Percentiles rank a stretch among this genome's conserved stretches.
Evolutionary conservation across 2,113 vertebrate species (phyloP).

Genomic region (Hypanus sabinus): DNA sequence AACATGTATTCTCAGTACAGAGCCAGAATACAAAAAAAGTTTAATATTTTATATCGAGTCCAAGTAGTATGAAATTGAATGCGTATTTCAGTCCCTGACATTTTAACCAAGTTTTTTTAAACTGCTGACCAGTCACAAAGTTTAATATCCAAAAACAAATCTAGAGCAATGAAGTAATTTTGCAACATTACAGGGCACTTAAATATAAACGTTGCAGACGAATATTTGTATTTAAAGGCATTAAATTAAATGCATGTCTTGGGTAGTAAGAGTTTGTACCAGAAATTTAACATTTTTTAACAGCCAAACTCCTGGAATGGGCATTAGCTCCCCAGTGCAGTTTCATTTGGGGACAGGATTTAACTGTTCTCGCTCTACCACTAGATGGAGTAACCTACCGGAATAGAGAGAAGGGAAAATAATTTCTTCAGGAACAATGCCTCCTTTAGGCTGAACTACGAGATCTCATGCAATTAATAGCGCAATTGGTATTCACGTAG

Average conservation of each 20-base stretch:
- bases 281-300: background rate
- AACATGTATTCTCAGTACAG: background rate
- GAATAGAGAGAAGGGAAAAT: background rate
- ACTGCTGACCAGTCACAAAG: background rate
- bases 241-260: background rate
- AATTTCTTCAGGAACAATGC: background rate
- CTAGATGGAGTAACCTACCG: constrained; percentile 11
- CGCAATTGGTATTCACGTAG: background rate
- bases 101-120: background rate
- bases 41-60: background rate
- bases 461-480: background rate
- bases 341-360: background rate
- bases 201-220: background rate
- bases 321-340: background rate
- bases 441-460: constrained; percentile 10
- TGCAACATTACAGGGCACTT: background rate
- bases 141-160: background rate
- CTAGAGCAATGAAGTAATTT: background rate
- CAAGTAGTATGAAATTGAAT: background rate
- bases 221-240: background rate
- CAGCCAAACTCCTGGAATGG: background rate
- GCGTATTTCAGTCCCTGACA: background rate
- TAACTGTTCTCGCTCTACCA: background rate
- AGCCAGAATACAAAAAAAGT: background rate
- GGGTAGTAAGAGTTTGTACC: background rate